These are phyloP conservation scores for Drosophila persimilis DNA, from an alignment of 1,140 invertebrate species.

Conservation along the genomic window DNA sequence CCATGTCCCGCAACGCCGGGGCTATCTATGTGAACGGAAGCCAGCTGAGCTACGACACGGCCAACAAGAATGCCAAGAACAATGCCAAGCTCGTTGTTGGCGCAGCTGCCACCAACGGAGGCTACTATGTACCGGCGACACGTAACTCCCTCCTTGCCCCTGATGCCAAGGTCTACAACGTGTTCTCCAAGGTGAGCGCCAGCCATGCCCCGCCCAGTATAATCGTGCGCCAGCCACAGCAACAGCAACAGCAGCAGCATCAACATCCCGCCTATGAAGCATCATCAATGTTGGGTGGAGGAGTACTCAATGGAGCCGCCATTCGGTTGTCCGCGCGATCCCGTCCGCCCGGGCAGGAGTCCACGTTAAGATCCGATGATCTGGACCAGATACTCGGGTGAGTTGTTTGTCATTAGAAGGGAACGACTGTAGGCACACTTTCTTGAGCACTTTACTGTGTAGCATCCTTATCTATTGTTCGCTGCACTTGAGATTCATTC, in stretches of 20 bases:
- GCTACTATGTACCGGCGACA: constrained; percentile 68
- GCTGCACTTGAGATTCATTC: constrained; percentile 13
- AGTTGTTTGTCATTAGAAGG: constrained; percentile 30
- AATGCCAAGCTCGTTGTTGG: constrained; percentile 53
- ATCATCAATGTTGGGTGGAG: constrained; percentile 14
- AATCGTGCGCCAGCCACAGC: constrained; percentile 62
- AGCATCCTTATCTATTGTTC: constrained; percentile 2
- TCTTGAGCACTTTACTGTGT: constrained; percentile 1
- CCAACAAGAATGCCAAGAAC: constrained; percentile 69
- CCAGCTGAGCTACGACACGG: constrained; percentile 63
- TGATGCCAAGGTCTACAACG: constrained; percentile 75
- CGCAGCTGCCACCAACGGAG: constrained; percentile 42
- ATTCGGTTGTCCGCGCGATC: constrained; percentile 57
- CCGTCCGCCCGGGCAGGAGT: constrained; percentile 16
- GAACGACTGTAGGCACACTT: background rate
- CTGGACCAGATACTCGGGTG: constrained; percentile 86
- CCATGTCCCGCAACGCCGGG: constrained; percentile 53
- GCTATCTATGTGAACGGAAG: constrained; percentile 76
- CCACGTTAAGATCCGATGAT: constrained; percentile 84
- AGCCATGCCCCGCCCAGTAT: constrained; percentile 55
- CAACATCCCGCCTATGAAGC: constrained; percentile 25
- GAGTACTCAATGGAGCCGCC: constrained; percentile 33
- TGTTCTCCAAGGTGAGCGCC: constrained; percentile 75
- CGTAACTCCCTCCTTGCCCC: constrained; percentile 54
- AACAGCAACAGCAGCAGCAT: constrained; percentile 48